Evolutionary conservation across 2,888 invertebrate genomes (phyloP).

Genomic region (Epistrophe grossulariae): DNA sequence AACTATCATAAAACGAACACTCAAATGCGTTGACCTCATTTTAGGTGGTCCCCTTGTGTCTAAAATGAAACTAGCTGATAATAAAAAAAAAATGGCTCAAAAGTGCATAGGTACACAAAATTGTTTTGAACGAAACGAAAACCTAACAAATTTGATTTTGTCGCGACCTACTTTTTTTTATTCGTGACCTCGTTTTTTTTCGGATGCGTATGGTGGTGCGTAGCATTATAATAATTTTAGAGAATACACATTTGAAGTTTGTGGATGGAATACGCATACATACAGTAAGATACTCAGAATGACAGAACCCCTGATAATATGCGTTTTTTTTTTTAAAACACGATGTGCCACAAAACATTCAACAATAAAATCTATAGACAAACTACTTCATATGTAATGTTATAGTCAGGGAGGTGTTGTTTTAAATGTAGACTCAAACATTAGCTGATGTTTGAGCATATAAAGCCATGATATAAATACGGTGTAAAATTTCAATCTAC

Average conservation of each 20-base stretch:
- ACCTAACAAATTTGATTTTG: constrained; percentile 67
- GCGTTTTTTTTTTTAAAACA: constrained; percentile 7
- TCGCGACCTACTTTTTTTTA: constrained; percentile 63
- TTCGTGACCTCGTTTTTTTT: constrained; percentile 65
- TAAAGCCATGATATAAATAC: too few species aligned
- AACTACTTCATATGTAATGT: too few species aligned
- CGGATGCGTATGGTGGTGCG: constrained; percentile 49
- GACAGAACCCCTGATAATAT: constrained; percentile 62
- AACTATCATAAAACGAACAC: constrained; percentile 33
- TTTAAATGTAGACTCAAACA: too few species aligned
- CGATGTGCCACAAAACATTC: neutral
- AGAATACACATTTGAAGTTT: constrained; percentile 22
- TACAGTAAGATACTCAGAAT: constrained; percentile 21
- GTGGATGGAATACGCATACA: neutral
- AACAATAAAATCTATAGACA: neutral
- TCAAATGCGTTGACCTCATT: constrained; percentile 70
- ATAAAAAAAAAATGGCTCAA: constrained; percentile 51
- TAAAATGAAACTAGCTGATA: constrained; percentile 52
- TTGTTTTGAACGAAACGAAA: constrained; percentile 36
- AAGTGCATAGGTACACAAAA: constrained; percentile 53
- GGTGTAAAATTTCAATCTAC: too few species aligned
- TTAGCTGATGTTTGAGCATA: too few species aligned
- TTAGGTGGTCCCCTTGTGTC: constrained; percentile 27
- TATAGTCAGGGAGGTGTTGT: too few species aligned
- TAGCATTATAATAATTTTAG: constrained; percentile 20